Conservation (phyloP, 2,797 vertebrate genomes). For the Pyrocephalus nanus region DNA sequence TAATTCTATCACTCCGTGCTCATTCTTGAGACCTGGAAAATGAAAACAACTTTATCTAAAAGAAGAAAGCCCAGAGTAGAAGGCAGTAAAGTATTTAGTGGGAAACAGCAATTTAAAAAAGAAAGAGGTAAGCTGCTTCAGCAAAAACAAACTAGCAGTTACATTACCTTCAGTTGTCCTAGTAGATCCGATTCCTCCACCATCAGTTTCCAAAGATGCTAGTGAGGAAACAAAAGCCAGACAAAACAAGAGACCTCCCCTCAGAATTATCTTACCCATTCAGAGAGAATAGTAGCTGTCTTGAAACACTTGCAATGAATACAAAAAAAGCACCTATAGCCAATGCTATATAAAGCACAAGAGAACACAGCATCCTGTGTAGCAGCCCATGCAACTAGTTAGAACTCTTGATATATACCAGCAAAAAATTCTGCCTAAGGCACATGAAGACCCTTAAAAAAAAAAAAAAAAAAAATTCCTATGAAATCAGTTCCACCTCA, state of each 20-base stretch:
- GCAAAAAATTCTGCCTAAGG: not conserved
- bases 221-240: slow-evolving; percentile 26
- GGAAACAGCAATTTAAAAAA: not conserved
- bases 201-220: slow-evolving; percentile 99
- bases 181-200: slow-evolving; percentile 95
- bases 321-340: not conserved
- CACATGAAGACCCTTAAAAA: not conserved
- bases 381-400: not conserved
- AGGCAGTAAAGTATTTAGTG: not conserved
- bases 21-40: not conserved
- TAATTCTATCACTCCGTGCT: not conserved
- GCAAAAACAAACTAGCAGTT: slow-evolving; percentile 10
- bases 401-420: not conserved
- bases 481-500: not conserved
- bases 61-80: not conserved
- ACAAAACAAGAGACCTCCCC: not conserved
- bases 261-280: not conserved
- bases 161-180: slow-evolving; percentile 92
- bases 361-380: not conserved
- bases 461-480: not conserved
- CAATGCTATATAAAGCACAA: not conserved
- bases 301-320: not conserved
- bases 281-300: not conserved
- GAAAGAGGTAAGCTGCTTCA: not conserved
- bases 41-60: not conserved